phyloP scores from a whole-genome alignment of 2,888 invertebrate species.

The Rhogogaster chlorosoma region DNA sequence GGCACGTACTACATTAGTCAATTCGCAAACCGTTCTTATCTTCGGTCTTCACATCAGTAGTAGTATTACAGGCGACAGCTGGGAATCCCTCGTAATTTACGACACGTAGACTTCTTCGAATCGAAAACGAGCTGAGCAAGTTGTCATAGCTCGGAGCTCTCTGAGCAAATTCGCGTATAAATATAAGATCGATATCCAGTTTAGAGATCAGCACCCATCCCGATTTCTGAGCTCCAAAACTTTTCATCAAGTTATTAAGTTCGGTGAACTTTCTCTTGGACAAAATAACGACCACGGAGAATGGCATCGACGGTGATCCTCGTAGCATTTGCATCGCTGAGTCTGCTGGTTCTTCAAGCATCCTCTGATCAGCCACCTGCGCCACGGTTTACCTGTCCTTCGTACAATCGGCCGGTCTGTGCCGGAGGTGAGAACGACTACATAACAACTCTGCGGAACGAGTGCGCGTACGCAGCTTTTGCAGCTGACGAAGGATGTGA shows the following conservation, averaged over 20 bases:
- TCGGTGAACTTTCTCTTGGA: not conserved
- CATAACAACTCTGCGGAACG: conserved; percentile 35
- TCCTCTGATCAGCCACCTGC: not conserved
- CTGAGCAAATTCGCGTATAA: not conserved
- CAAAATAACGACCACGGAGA: not conserved
- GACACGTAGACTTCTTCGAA: not conserved
- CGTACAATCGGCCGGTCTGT: not conserved
- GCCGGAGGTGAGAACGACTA: conserved; percentile 11
- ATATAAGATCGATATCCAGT: not conserved
- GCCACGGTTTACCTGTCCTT: conserved; percentile 8
- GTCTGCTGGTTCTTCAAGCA: not conserved
- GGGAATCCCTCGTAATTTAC: conserved; percentile 5
- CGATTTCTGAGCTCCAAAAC: not conserved
- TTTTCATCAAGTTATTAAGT: not conserved
- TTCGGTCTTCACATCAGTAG: not conserved
- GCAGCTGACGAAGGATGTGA: not conserved
- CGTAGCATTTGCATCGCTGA: not conserved
- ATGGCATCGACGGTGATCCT: not conserved
- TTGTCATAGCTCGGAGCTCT: not conserved
- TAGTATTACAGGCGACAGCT: not conserved
- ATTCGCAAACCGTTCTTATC: not conserved
- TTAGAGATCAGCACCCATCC: not conserved
- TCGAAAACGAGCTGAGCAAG: not conserved
- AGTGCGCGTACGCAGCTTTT: conserved; percentile 9
- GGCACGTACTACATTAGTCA: not conserved